Evolutionary conservation across 2,113 vertebrate genomes (phyloP).

Genomic region (Laterallus jamaicensis): DNA sequence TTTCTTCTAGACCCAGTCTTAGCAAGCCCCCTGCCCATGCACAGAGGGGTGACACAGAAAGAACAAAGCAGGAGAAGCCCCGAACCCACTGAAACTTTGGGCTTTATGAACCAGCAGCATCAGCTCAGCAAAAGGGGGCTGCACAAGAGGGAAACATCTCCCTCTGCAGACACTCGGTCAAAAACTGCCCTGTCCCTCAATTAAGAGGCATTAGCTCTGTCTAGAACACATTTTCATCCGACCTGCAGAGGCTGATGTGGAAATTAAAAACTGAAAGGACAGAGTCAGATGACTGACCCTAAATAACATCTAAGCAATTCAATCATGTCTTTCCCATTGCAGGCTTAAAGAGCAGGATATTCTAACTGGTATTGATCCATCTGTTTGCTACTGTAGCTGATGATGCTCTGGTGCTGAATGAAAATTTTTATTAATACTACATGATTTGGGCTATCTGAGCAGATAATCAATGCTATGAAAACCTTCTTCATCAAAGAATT

Average conservation of each 20-base stretch:
- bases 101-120: background rate
- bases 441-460: slow-evolving; percentile 12
- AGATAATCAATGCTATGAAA: slow-evolving; percentile 4
- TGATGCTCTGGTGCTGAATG: background rate
- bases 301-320: slow-evolving; percentile 58
- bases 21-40: background rate
- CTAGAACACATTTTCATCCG: background rate
- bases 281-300: slow-evolving; percentile 57
- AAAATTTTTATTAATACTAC: slow-evolving; percentile 17
- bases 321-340: slow-evolving; percentile 37
- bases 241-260: background rate
- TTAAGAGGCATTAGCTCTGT: background rate
- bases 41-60: background rate
- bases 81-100: background rate
- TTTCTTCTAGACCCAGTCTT: background rate
- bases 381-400: slow-evolving; percentile 19
- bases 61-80: background rate
- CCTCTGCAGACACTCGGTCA: background rate
- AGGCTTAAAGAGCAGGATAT: slow-evolving; percentile 41
- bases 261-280: slow-evolving; percentile 34
- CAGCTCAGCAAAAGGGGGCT: background rate
- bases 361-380: slow-evolving; percentile 21
- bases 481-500: background rate
- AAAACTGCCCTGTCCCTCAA: background rate
- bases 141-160: background rate